A percentile compares a stretch with the other conserved stretches of the same genome.
These are phyloP conservation scores for Holacanthella duospinosa DNA, from an alignment of 2,888 invertebrate species.

Conservation along the genomic window DNA sequence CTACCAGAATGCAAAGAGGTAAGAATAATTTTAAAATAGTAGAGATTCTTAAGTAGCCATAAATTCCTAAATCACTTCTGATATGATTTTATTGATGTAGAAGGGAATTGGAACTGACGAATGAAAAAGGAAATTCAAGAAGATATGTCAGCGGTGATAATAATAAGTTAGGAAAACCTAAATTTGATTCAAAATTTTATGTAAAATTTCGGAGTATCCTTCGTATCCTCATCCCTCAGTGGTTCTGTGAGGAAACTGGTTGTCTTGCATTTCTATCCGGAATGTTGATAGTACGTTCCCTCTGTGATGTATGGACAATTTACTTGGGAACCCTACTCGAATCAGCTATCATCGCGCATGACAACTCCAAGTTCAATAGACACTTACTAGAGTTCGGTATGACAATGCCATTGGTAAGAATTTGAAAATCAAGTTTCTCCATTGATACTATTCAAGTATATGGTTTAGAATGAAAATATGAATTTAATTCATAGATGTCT, in stretches of 20 bases:
- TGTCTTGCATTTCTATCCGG: slow-evolving; percentile 63
- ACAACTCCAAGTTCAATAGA: slow-evolving; percentile 22
- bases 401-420: slow-evolving; percentile 29
- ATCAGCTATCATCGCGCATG: slow-evolving; percentile 47
- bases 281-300: slow-evolving; percentile 73
- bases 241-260: slow-evolving; percentile 64
- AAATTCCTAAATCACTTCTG: background rate
- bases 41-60: background rate
- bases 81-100: background rate
- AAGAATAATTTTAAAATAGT: too few relatives aligned
- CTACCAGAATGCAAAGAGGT: slow-evolving; percentile 7
- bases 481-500: slow-evolving; percentile 60
- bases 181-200: slow-evolving; percentile 15
- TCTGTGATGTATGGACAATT: slow-evolving; percentile 96
- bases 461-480: slow-evolving; percentile 19
- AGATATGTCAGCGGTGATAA: background rate
- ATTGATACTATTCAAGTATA: too few relatives aligned
- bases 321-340: slow-evolving; percentile 87
- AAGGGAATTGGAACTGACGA: background rate
- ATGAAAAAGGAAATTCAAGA: background rate
- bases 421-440: slow-evolving; percentile 7
- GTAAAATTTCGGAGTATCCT: slow-evolving; percentile 41
- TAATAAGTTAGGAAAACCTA: background rate
- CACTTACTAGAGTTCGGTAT: slow-evolving; percentile 31
- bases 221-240: slow-evolving; percentile 64